Conservation (phyloP, 2,888 invertebrate species). For the Cistogaster globosa region DNA sequence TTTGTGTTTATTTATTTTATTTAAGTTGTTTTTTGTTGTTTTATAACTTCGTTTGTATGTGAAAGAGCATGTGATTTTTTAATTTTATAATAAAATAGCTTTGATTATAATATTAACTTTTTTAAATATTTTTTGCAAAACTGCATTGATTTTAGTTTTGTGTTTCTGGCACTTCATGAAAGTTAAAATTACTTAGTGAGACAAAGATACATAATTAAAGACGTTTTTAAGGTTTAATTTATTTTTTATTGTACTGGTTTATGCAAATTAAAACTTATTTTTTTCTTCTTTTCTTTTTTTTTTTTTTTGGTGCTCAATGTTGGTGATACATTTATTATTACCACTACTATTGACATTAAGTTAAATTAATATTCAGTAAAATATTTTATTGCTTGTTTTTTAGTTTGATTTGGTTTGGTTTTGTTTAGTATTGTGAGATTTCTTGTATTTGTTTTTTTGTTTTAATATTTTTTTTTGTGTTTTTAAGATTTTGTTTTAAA, state of each 20-base stretch:
- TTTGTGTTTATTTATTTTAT: not conserved
- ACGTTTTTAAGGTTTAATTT: conserved; percentile 38
- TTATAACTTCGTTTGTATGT: not conserved
- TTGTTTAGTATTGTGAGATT: not conserved
- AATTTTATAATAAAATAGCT: not conserved
- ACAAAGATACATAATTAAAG: conserved; percentile 17
- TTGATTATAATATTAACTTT: conserved; percentile 10
- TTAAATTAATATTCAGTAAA: conserved; percentile 43
- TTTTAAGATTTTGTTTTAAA: conserved; percentile 31
- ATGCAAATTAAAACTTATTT: not conserved
- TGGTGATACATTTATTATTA: conserved; percentile 44
- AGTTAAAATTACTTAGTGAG: not conserved
- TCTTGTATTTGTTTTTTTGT: no score
- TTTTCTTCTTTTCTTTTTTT: no score
- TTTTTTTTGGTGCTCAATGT: not conserved
- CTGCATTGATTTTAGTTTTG: conserved; percentile 38
- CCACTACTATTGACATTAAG: conserved; percentile 31
- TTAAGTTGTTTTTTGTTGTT: not conserved
- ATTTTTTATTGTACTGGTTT: conserved; percentile 44
- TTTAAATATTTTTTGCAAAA: conserved; percentile 32
- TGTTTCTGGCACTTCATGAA: conserved; percentile 1
- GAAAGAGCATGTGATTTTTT: not conserved
- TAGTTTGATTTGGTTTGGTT: not conserved
- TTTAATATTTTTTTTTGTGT: not conserved
- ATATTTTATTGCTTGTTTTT: conserved; percentile 37